Evolutionary conservation across 2,888 invertebrate species (phyloP), one percentile per base, ranked within the genome.

Genomic region (Barypeithes pellucidus): DNA sequence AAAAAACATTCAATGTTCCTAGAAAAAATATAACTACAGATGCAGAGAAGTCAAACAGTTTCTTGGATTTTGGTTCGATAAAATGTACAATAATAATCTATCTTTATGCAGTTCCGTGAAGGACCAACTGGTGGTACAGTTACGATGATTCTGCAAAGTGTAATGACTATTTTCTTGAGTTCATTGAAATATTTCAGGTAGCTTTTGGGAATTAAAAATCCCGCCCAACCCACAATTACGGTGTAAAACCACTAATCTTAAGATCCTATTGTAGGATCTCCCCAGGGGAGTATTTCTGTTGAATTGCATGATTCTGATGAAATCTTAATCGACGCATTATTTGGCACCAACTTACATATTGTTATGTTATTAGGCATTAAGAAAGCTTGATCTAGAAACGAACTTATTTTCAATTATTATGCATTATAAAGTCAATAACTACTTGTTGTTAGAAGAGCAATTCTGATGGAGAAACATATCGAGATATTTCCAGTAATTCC

Each of bases 141-240:
- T 45, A n/a, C 45, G 9, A n/a, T 45, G 8, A 9, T 22, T 54
- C 29, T 54, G 8, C 8, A 39, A 22, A 22, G n/a, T 57, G 18
- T 16, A 57, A 29, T 57, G 12, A n/a, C n/a, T 29, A 14, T 33
- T 1, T 57, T 57, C 9, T 57, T 5, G 7, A 29, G 16, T 54
- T 54, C 29, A 29, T 54, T 24, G 33, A 57, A 57, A 57, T 57
- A 14, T 12, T 7, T 24, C 57, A 57, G 47, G 47, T 47, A 47
- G 47, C 4, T 47, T 47, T 47, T 47, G 7, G 47, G 47, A 47
- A 47, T 47, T 47, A 20, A 47, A 18, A 22, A 20, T 12, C 3
- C 22, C 20, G 47, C 47, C 47, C 45, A 16, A 45, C 45, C 45
- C 47, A 43, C 43, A 3, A 20, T 47, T 7, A 47, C 11, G 2